Evolutionary conservation across 2,797 vertebrate genomes (phyloP).

Genomic region (Brotogeris chrysoptera): DNA sequence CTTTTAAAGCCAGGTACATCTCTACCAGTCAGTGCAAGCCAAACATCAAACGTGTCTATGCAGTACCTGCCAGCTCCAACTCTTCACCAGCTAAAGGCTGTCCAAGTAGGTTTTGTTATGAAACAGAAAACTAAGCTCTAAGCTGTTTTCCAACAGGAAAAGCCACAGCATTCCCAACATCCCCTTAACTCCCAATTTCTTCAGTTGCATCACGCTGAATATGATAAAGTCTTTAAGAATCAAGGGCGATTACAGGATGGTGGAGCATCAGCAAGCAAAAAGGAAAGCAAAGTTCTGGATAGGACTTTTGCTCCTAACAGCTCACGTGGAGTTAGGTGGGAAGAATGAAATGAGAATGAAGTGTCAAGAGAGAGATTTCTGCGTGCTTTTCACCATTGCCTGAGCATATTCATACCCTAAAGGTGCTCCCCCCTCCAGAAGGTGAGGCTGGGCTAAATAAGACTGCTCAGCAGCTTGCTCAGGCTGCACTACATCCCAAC

Average conservation of each 20-base stretch:
- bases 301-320: neutral
- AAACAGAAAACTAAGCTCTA: neutral
- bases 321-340: neutral
- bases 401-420: neutral
- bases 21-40: neutral
- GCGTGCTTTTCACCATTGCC: neutral
- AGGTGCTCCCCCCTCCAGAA: neutral
- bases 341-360: neutral
- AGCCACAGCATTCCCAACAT: neutral
- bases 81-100: neutral
- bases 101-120: neutral
- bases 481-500: rapidly evolving
- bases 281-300: neutral
- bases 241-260: neutral
- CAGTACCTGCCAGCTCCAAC: neutral
- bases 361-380: neutral
- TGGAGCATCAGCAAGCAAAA: neutral
- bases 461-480: neutral
- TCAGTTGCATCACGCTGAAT: neutral
- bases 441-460: neutral
- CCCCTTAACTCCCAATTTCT: neutral
- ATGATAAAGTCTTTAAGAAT: neutral
- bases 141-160: neutral
- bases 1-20: neutral
- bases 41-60: neutral